Evolutionary conservation across 2,797 vertebrate species (phyloP).

Genomic region (Cheirogaleus major): DNA sequence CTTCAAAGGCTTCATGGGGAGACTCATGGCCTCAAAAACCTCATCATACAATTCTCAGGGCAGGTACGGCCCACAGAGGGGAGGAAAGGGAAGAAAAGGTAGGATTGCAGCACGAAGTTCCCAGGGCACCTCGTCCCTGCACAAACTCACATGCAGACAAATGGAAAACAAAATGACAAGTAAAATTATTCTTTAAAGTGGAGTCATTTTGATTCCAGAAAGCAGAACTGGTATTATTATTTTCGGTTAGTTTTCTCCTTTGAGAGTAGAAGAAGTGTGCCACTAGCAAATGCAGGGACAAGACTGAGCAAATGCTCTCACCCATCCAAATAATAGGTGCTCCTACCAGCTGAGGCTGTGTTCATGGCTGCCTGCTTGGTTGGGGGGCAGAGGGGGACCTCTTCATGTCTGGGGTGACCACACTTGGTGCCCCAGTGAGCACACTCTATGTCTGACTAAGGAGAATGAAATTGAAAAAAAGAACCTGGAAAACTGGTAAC

Average conservation of each 20-base stretch:
- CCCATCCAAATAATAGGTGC: slow-evolving; percentile 76
- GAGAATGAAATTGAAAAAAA: slow-evolving; percentile 72
- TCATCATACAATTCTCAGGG: slow-evolving; percentile 53
- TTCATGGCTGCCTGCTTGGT: slow-evolving; percentile 7
- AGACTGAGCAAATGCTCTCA: slow-evolving; percentile 71
- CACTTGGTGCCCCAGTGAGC: slow-evolving; percentile 8
- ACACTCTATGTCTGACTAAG: slow-evolving; percentile 61
- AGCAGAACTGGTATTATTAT: slow-evolving; percentile 63
- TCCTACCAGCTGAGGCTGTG: slow-evolving; percentile 69
- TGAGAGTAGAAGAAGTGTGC: slow-evolving; percentile 80
- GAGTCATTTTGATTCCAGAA: slow-evolving; percentile 81
- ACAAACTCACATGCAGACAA: slow-evolving; percentile 43
- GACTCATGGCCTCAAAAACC: slow-evolving; percentile 32
- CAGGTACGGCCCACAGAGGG: neutral
- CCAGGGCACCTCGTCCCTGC: neutral
- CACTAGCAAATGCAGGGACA: slow-evolving; percentile 79
- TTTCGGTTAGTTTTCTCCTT: slow-evolving; percentile 62
- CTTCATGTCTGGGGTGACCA: slow-evolving; percentile 27
- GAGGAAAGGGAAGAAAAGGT: neutral
- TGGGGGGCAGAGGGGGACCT: neutral
- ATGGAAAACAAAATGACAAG: slow-evolving; percentile 80
- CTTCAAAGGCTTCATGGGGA: slow-evolving; percentile 51
- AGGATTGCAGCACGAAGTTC: slow-evolving; percentile 35
- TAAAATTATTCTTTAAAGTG: slow-evolving; percentile 82
- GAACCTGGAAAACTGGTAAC: slow-evolving; percentile 78